These are phyloP conservation scores for Dendrocincla tyrannina DNA, from an alignment of 2,797 vertebrate genomes.

Conservation along the genomic window DNA sequence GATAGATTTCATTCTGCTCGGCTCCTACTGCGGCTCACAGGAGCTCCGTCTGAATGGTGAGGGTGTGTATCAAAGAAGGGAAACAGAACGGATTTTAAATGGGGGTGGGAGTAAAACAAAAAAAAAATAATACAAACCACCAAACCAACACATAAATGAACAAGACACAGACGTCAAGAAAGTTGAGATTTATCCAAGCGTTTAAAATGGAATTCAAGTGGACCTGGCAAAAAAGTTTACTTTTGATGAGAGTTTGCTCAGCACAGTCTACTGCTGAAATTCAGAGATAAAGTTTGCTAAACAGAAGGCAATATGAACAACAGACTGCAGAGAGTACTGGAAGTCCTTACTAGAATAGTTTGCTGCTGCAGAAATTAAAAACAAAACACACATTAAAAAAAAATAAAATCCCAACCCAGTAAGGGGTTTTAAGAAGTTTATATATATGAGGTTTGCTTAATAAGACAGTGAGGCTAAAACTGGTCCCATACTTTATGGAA, in stretches of 20 bases:
- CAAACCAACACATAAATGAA: background rate
- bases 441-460: background rate
- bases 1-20: background rate
- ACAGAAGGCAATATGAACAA: background rate
- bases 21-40: background rate
- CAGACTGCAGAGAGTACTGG: background rate
- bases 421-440: background rate
- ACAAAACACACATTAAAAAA: background rate
- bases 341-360: background rate
- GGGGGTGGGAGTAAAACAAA: background rate
- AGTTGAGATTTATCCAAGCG: conserved; percentile 11
- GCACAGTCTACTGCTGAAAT: background rate
- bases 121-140: background rate
- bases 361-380: background rate
- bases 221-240: conserved; percentile 27
- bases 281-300: conserved; percentile 16
- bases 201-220: conserved; percentile 53
- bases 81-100: background rate
- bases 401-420: background rate
- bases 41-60: background rate
- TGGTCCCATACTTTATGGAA: background rate
- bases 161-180: background rate
- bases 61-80: background rate
- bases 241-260: background rate
- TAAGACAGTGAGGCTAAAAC: background rate